phyloP scores from a whole-genome alignment of 2,113 vertebrate species.

The Cyanoderma ruficeps region DNA sequence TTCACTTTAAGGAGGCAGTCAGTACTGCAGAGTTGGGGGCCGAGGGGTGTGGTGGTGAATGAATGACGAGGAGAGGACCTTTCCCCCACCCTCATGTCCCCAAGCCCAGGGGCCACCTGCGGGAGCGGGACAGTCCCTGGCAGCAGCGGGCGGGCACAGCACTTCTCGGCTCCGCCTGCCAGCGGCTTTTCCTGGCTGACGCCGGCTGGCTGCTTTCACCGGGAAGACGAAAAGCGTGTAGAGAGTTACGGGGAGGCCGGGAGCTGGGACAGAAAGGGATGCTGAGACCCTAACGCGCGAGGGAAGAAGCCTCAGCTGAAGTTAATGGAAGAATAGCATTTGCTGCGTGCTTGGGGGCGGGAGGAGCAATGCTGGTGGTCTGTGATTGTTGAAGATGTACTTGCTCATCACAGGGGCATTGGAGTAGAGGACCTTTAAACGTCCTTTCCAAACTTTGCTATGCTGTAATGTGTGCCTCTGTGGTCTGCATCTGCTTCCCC shows the following conservation, averaged over 20 bases:
- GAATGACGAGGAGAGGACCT: fast-evolving
- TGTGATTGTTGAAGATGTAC: not conserved
- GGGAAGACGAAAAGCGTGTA: fast-evolving
- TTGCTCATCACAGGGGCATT: not conserved
- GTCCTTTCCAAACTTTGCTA: not conserved
- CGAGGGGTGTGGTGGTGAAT: fast-evolving
- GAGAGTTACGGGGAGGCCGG: fast-evolving
- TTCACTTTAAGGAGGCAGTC: not conserved
- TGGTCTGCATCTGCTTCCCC: not conserved
- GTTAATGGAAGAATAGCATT: not conserved
- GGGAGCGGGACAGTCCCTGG: not conserved
- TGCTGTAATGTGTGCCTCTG: not conserved
- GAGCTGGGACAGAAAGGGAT: not conserved
- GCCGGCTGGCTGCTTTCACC: fast-evolving
- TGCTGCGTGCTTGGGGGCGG: fast-evolving
- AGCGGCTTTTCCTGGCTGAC: fast-evolving
- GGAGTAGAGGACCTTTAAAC: not conserved
- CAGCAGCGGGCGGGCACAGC: not conserved
- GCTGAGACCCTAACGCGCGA: fast-evolving
- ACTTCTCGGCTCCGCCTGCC: fast-evolving
- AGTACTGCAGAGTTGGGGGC: too few relatives aligned
- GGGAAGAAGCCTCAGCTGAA: too few relatives aligned
- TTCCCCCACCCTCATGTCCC: fast-evolving
- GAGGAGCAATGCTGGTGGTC: not conserved
- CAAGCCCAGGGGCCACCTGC: fast-evolving